Percentiles rank a stretch among this genome's conserved stretches.
Evolutionary conservation across 2,888 invertebrate species (phyloP).

Genomic region (Trichopria drosophilae): DNA sequence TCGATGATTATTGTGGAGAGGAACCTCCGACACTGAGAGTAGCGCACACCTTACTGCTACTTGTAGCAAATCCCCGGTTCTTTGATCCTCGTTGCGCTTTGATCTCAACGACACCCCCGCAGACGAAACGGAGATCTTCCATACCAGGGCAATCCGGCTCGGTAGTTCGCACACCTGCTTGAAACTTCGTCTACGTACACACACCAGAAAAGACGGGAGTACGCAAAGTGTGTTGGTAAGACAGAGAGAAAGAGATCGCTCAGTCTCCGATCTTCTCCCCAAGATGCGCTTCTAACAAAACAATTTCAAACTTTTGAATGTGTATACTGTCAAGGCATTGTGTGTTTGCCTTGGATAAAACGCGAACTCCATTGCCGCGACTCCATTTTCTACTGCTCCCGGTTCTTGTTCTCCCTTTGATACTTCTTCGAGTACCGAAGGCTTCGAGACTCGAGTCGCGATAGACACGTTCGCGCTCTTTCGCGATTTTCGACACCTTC

Average conservation of each 20-base stretch:
- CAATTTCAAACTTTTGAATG: slow-evolving; percentile 34
- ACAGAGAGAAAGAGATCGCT: slow-evolving; percentile 9
- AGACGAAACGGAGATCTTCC: slow-evolving; percentile 37
- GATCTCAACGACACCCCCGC: slow-evolving; percentile 44
- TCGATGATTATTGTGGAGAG: too few relatives aligned
- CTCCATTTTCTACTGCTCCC: slow-evolving; percentile 11
- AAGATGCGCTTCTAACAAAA: slow-evolving; percentile 35
- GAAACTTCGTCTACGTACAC: slow-evolving; percentile 23
- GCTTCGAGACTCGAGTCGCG: too few relatives aligned
- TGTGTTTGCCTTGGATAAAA: slow-evolving; percentile 35
- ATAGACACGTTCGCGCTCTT: too few relatives aligned
- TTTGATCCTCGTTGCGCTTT: slow-evolving; percentile 44
- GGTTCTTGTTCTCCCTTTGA: too few relatives aligned
- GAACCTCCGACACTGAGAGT: too few relatives aligned
- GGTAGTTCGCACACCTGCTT: too few relatives aligned
- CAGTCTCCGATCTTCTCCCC: too few relatives aligned
- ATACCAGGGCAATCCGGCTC: too few relatives aligned
- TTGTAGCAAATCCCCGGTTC: slow-evolving; percentile 45
- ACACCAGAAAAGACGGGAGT: slow-evolving; percentile 36
- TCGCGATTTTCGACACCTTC: too few relatives aligned
- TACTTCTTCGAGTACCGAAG: too few relatives aligned
- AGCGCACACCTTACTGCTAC: slow-evolving; percentile 38
- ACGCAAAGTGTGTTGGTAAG: slow-evolving; percentile 11
- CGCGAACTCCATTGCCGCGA: slow-evolving; percentile 32
- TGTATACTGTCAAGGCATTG: slow-evolving; percentile 27